Evolutionary conservation across 2,888 invertebrate species (phyloP).

Genomic region (Pseudoips prasinana): DNA sequence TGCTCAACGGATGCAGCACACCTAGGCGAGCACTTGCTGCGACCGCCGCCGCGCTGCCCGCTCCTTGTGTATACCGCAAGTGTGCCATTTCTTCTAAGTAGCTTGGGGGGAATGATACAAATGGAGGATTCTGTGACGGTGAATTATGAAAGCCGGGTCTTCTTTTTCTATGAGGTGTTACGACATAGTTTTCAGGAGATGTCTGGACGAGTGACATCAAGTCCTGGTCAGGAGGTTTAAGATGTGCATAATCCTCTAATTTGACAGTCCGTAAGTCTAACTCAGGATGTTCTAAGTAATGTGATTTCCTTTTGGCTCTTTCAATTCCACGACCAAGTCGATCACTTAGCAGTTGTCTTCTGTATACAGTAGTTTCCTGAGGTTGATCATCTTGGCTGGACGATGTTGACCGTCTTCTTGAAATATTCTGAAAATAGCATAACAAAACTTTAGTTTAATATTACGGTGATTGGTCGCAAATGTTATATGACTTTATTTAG

Average conservation of each 20-base stretch:
- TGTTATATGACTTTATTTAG: too few relatives aligned
- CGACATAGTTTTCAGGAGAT: conserved; percentile 92
- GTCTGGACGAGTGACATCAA: conserved; percentile 85
- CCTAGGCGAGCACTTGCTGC: conserved; percentile 78
- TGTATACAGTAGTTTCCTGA: conserved; percentile 76
- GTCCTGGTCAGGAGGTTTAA: conserved; percentile 86
- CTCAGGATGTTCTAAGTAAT: conserved; percentile 86
- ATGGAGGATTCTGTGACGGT: conserved; percentile 93
- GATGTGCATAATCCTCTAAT: conserved; percentile 85
- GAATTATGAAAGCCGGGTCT: conserved; percentile 94
- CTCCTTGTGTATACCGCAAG: conserved; percentile 82
- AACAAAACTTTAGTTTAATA: too few relatives aligned
- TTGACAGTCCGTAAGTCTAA: conserved; percentile 84
- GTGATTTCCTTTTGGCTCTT: conserved; percentile 83
- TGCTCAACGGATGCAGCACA: conserved; percentile 84
- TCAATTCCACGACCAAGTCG: conserved; percentile 83
- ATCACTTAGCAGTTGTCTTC: conserved; percentile 83
- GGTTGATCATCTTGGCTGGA: conserved; percentile 78
- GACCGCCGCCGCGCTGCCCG: conserved; percentile 82
- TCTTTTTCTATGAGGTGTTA: conserved; percentile 92
- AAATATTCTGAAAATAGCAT: conserved; percentile 65
- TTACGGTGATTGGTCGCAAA: too few relatives aligned
- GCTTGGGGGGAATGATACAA: conserved; percentile 90
- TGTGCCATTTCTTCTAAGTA: conserved; percentile 87
- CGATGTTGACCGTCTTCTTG: conserved; percentile 73